These are phyloP conservation scores for Carassius carassius DNA, from an alignment of 2,113 vertebrate genomes.

Conservation along the genomic window DNA sequence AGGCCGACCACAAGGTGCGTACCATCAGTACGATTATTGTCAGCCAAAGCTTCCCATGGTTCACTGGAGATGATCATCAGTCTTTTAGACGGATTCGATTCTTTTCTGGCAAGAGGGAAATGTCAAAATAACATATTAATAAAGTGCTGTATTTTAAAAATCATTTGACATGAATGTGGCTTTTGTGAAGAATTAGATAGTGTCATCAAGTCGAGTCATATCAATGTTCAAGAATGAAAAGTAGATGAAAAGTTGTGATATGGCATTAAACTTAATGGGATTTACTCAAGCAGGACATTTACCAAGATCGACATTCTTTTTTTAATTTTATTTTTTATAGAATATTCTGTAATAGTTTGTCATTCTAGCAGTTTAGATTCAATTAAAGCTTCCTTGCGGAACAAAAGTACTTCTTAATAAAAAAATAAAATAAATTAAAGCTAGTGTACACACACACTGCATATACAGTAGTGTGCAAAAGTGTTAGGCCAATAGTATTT, in stretches of 20 bases:
- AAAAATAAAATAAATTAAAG: too few relatives aligned
- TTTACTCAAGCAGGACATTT: background rate
- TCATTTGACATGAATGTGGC: background rate
- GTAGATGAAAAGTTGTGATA: background rate
- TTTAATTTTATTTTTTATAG: too few relatives aligned
- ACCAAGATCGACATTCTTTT: background rate
- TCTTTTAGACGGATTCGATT: slow-evolving; percentile 38
- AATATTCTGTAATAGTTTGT: too few relatives aligned
- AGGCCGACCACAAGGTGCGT: slow-evolving; percentile 21
- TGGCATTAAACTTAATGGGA: background rate
- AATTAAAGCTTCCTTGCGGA: too few relatives aligned
- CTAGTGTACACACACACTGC: too few relatives aligned
- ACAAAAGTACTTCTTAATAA: too few relatives aligned
- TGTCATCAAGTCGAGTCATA: background rate
- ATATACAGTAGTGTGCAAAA: too few relatives aligned
- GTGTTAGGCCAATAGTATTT: too few relatives aligned
- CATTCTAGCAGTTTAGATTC: too few relatives aligned
- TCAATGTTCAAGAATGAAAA: background rate
- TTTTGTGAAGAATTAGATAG: background rate
- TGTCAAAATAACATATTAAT: slow-evolving; percentile 4
- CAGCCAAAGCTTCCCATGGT: slow-evolving; percentile 14
- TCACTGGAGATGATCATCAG: slow-evolving; percentile 42
- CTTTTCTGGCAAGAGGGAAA: background rate
- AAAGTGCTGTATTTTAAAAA: slow-evolving; percentile 12
- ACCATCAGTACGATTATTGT: slow-evolving; percentile 31